Conservation (phyloP, 2,797 vertebrate genomes). For the Eutrigla gurnardus region DNA sequence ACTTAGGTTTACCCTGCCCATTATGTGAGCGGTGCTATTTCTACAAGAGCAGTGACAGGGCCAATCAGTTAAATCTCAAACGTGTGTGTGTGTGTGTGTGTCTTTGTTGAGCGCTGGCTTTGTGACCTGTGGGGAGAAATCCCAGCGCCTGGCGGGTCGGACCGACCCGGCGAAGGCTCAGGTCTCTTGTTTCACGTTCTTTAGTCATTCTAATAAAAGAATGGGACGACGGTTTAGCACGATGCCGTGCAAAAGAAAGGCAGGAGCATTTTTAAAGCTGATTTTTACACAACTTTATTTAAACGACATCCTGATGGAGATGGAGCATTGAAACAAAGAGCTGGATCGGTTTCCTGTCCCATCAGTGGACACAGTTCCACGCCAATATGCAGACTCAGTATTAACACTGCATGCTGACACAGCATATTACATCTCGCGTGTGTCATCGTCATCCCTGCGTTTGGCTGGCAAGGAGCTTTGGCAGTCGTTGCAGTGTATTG, state of each 20-base stretch:
- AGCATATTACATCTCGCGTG: constrained; percentile 14
- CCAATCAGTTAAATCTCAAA: constrained; percentile 59
- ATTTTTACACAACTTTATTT: constrained; percentile 20
- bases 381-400: constrained; percentile 39
- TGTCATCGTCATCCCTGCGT: constrained; percentile 23
- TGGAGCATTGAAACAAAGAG: constrained; percentile 3
- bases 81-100: constrained; percentile 19
- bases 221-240: constrained; percentile 26
- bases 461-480: constrained; percentile 28
- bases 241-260: constrained; percentile 23
- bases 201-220: constrained; percentile 46
- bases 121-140: constrained; percentile 57
- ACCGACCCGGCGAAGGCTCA: constrained; percentile 27
- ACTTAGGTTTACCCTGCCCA: constrained; percentile 75
- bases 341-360: constrained; percentile 22
- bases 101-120: constrained; percentile 54
- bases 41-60: constrained; percentile 63
- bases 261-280: constrained; percentile 3
- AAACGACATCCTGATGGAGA: constrained; percentile 10
- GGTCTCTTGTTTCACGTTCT: constrained; percentile 41
- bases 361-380: constrained; percentile 38
- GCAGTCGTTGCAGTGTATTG: constrained; percentile 25
- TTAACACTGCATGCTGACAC: constrained; percentile 36
- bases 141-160: constrained; percentile 42
- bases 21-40: constrained; percentile 55